Percentiles rank a stretch among this genome's conserved stretches.
phyloP scores from a whole-genome alignment of 2,113 vertebrate genomes.

The Tragelaphus imberbis region DNA sequence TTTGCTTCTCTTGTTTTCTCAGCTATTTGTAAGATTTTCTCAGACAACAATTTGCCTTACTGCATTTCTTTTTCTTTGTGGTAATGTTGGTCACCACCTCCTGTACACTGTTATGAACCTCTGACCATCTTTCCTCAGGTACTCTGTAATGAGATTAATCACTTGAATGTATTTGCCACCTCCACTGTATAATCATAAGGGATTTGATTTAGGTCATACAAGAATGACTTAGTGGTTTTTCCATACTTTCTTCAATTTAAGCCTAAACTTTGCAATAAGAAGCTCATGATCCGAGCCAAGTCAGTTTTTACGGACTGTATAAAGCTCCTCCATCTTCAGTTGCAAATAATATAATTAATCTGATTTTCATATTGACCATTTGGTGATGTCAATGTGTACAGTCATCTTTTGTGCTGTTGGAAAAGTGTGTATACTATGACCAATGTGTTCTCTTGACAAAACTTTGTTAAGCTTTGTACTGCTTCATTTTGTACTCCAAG shows the following conservation, averaged over 20 bases:
- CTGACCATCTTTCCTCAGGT: neutral
- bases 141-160: neutral
- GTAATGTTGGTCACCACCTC: neutral
- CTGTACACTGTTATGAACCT: neutral
- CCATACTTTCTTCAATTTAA: neutral
- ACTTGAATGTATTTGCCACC: neutral
- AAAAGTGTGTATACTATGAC: neutral
- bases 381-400: neutral
- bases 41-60: neutral
- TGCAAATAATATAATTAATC: neutral
- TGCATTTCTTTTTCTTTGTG: neutral
- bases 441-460: neutral
- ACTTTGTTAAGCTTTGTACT: neutral
- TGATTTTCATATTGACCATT: neutral
- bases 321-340: neutral
- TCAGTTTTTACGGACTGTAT: neutral
- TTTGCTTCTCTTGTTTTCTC: neutral
- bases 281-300: neutral
- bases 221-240: neutral
- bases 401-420: neutral
- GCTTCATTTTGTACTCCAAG: neutral
- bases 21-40: neutral
- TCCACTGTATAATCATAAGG: neutral
- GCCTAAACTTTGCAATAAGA: neutral
- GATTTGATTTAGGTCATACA: neutral